phyloP scores from a whole-genome alignment of 2,113 vertebrate species.

The Calyptomena viridis region DNA sequence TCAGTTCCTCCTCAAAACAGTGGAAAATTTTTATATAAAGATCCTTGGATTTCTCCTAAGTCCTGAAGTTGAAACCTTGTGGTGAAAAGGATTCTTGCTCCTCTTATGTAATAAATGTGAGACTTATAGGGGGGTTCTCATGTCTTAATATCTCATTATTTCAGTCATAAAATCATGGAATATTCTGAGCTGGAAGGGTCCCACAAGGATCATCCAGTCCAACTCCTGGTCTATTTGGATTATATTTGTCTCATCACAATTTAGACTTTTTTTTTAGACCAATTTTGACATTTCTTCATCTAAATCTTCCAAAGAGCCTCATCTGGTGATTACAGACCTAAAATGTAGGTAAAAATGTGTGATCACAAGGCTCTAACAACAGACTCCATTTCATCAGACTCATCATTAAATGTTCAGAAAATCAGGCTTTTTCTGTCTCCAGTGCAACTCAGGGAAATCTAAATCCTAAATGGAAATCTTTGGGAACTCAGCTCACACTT shows the following conservation, averaged over 20 bases:
- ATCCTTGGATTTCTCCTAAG: background rate
- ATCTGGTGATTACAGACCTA: background rate
- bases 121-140: background rate
- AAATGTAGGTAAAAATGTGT: too few relatives aligned
- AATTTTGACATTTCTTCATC: background rate
- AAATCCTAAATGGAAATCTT: too few relatives aligned
- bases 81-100: background rate
- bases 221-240: fast-evolving
- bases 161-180: fast-evolving
- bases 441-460: too few relatives aligned
- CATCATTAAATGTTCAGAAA: too few relatives aligned
- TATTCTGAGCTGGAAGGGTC: background rate
- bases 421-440: too few relatives aligned
- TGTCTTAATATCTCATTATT: background rate
- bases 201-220: background rate
- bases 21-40: background rate
- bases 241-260: background rate
- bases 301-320: background rate
- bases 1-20: background rate
- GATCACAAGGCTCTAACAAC: too few relatives aligned
- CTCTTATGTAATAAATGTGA: background rate
- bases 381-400: too few relatives aligned
- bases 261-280: too few relatives aligned
- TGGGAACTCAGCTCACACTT: too few relatives aligned
- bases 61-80: background rate